Base-by-base conservation (phyloP, 2,888 invertebrate genomes). In the Theodoxus fluviatilis region DNA sequence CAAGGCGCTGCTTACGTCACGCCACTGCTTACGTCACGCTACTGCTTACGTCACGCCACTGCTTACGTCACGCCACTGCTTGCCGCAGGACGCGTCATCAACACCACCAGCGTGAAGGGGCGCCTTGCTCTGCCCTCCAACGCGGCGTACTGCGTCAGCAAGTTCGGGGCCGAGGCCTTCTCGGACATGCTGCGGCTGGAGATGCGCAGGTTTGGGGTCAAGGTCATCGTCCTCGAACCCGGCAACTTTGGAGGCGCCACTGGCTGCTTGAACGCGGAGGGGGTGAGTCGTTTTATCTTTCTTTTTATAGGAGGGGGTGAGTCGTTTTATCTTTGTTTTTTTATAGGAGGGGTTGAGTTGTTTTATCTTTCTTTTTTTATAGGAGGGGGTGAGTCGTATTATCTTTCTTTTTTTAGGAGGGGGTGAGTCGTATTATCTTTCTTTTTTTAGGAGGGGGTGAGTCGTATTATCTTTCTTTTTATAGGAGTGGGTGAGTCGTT, bases 211-310 rank as follows among this genome's bases (percentile, higher is more conserved):
- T 84, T 82, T 79, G 83, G 79, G 18, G 81, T 84, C 4, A 77
- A 74, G 63, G 83, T 84, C 9, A 68, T 77, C 28, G 75, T 83
- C 4, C 73, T 83, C 7, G 83, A 84, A 63, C 82, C 84, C 15
- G 81, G 84, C 12, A 79, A 84, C 69, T 84, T 81, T 76, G 82
- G 82, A 7, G 92, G 81, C 15, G 78, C 81, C 2, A 83, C 83
- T 25, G 80, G 79, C 7, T 76, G 81, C 72, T 68, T 80, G 37
- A 80, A 76, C 68, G 69, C 75, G 65, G 75, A 75, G 71, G 76
- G 78, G 35, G 81, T 81, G 75, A 77, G 78, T 74, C 28, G 9
- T 28, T 37, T 22, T n/a, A 38, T 37, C 18, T 25, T 6, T 31
- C 28, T 59, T 25, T 31, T n/a, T 31, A 18, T 59, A 18, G 15